Evolutionary conservation across 2,888 invertebrate genomes (phyloP).

Genomic region (Patella caerulea): DNA sequence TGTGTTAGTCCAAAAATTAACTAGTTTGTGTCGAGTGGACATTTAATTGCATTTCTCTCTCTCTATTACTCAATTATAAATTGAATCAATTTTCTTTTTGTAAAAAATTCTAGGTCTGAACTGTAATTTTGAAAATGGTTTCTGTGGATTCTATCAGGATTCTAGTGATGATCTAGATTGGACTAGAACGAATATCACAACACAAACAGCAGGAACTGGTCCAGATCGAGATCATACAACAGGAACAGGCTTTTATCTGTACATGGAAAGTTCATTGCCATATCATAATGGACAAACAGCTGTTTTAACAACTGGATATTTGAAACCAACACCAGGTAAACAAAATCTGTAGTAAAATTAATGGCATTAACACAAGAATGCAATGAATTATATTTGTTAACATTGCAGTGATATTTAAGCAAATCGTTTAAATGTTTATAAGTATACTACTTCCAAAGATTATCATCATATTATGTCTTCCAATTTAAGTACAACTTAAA

Average conservation of each 20-base stretch:
- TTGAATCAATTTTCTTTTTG: not conserved
- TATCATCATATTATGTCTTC: too few species aligned
- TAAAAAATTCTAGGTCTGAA: slow-evolving; percentile 45
- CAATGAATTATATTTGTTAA: too few species aligned
- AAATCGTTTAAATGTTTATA: too few species aligned
- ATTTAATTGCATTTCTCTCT: too few species aligned
- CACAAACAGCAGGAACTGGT: slow-evolving; percentile 58
- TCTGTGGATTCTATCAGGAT: slow-evolving; percentile 60
- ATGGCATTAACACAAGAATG: too few species aligned
- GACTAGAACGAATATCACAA: slow-evolving; percentile 51
- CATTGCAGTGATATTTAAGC: too few species aligned
- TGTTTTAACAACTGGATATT: slow-evolving; percentile 48
- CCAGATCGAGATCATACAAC: slow-evolving; percentile 67
- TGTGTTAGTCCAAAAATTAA: too few species aligned
- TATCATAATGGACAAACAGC: slow-evolving; percentile 51
- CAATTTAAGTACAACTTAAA: too few species aligned
- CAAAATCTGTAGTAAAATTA: too few species aligned
- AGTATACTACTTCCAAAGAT: too few species aligned
- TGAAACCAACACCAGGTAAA: slow-evolving; percentile 29
- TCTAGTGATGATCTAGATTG: slow-evolving; percentile 64
- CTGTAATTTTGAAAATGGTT: slow-evolving; percentile 63
- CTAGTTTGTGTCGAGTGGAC: too few species aligned
- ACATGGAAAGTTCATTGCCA: slow-evolving; percentile 62
- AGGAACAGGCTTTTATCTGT: slow-evolving; percentile 62
- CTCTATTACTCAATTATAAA: not conserved